Evolutionary conservation across 1,140 invertebrate species (phyloP).

Genomic region (Drosophila miranda): DNA sequence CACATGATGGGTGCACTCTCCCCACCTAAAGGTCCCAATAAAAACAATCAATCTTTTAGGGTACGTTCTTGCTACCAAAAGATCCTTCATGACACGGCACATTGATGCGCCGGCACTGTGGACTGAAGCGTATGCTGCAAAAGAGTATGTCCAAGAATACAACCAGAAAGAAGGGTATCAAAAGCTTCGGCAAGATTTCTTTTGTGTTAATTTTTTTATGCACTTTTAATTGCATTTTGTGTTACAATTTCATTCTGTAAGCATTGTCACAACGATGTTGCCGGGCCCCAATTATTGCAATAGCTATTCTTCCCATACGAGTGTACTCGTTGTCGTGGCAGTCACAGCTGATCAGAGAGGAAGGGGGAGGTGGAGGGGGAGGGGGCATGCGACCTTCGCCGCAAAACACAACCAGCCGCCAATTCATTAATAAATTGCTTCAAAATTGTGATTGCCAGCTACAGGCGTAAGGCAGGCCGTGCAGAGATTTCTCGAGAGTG

Average conservation of each 20-base stretch:
- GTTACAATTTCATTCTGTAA: slow-evolving; percentile 69
- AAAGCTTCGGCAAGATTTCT: too few species aligned
- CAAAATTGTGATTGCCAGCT: slow-evolving; percentile 11
- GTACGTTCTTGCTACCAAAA: too few species aligned
- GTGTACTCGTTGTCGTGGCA: slow-evolving; percentile 13
- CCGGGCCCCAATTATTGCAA: slow-evolving; percentile 8
- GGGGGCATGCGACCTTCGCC: slow-evolving; percentile 44
- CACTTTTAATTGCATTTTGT: slow-evolving; percentile 67
- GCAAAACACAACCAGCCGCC: slow-evolving; percentile 34
- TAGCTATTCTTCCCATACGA: slow-evolving; percentile 24
- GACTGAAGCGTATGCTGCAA: too few species aligned
- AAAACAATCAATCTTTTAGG: too few species aligned
- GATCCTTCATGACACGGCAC: too few species aligned
- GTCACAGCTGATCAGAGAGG: not conserved
- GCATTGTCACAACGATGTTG: slow-evolving; percentile 34
- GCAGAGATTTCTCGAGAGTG: slow-evolving; percentile 22
- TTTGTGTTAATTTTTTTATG: slow-evolving; percentile 15
- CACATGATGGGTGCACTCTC: too few species aligned
- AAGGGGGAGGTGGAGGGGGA: not conserved
- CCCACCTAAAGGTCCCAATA: too few species aligned
- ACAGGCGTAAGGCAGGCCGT: too few species aligned
- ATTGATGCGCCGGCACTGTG: too few species aligned
- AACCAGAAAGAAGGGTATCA: not conserved
- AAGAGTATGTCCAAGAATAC: too few species aligned
- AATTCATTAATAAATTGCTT: slow-evolving; percentile 69